These are phyloP conservation scores for Drosophila ananassae DNA, from an alignment of 1,140 invertebrate genomes.

Conservation along the genomic window DNA sequence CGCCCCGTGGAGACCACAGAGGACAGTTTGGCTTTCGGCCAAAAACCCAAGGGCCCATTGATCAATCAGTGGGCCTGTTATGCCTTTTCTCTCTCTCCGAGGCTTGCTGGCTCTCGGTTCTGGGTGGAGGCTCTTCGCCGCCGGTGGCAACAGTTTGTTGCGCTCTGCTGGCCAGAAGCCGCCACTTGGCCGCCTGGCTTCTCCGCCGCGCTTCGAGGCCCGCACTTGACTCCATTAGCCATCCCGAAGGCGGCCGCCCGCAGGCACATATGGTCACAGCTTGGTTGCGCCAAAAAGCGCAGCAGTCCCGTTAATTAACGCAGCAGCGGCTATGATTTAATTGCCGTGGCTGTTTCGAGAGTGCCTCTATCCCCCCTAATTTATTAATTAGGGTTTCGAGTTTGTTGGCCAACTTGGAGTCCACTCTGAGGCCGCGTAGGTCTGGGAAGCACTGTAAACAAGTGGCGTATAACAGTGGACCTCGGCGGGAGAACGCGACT, in stretches of 20 bases:
- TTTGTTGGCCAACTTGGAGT: constrained; percentile 20
- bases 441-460: constrained; percentile 70
- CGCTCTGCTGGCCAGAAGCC: constrained; percentile 51
- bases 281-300: constrained; percentile 59
- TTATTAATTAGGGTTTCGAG: constrained; percentile 50
- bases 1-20: constrained; percentile 44
- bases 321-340: constrained; percentile 58
- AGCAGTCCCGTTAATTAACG: constrained; percentile 67
- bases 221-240: constrained; percentile 75
- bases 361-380: constrained; percentile 14
- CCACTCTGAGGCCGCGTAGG: constrained; percentile 12
- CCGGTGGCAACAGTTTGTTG: constrained; percentile 66
- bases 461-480: constrained; percentile 67
- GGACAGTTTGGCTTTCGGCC: constrained; percentile 65
- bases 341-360: constrained; percentile 35
- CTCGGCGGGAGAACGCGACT: constrained; percentile 4
- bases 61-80: constrained; percentile 65
- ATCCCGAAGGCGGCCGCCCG: constrained; percentile 18
- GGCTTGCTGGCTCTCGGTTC: neutral
- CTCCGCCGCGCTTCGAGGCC: constrained; percentile 32
- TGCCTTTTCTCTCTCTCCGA: neutral
- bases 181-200: constrained; percentile 30
- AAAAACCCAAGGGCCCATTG: constrained; percentile 45
- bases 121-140: constrained; percentile 1
- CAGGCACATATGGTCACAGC: constrained; percentile 68